phyloP scores from a whole-genome alignment of 2,888 invertebrate species.

The Cordilura impudica region DNA sequence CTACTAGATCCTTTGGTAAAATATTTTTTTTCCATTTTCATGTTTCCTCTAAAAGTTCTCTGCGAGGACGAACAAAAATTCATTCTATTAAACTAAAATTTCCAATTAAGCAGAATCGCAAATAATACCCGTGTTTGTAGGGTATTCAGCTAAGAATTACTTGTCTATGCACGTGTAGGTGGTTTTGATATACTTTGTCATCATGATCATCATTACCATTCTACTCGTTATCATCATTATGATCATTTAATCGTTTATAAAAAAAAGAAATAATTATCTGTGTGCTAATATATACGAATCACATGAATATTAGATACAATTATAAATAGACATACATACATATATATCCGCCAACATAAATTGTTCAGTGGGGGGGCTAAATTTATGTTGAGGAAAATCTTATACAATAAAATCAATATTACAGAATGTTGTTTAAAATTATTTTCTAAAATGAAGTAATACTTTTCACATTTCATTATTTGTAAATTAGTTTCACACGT shows the following conservation, averaged over 20 bases:
- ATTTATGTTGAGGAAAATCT: neutral
- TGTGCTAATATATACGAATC: conserved; percentile 27
- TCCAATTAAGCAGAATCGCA: too few relatives aligned
- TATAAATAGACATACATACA: conserved; percentile 31
- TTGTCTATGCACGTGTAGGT: conserved; percentile 39
- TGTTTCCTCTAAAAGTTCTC: too few relatives aligned
- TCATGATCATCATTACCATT: conserved; percentile 34
- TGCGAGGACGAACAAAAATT: too few relatives aligned
- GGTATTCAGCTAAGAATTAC: neutral
- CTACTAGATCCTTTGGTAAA: too few relatives aligned
- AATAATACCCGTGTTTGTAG: too few relatives aligned
- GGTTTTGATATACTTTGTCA: conserved; percentile 48
- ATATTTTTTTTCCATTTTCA: too few relatives aligned
- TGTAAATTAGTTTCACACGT: conserved; percentile 43
- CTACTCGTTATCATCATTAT: conserved; percentile 3
- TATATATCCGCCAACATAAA: neutral
- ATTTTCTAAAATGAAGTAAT: conserved; percentile 13
- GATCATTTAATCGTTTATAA: neutral
- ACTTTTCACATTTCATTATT: conserved; percentile 4
- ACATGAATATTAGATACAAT: neutral
- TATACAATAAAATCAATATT: neutral
- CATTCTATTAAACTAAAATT: too few relatives aligned
- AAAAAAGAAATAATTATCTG: neutral
- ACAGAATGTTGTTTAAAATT: neutral
- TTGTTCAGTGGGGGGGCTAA: neutral